Percentiles rank a stretch among this genome's conserved stretches.
Conservation (phyloP, 92 coral and sea anemone genomes). For the Parazoanthus atlanticus region DNA sequence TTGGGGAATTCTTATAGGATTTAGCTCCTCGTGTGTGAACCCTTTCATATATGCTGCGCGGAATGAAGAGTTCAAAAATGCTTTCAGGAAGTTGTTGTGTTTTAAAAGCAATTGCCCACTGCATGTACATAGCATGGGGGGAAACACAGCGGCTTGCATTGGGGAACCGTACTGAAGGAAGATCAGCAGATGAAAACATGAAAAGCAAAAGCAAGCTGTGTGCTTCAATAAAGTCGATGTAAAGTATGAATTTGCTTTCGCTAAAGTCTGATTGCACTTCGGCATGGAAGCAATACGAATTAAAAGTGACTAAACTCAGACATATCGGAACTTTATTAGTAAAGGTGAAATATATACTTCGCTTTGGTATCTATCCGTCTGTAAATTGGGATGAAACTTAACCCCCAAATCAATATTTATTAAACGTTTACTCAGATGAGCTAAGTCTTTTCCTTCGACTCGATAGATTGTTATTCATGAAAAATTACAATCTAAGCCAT, state of each 20-base stretch:
- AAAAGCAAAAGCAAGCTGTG: too few relatives aligned
- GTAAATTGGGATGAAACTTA: background rate
- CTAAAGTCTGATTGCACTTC: too few relatives aligned
- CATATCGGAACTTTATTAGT: background rate
- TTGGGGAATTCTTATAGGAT: slow-evolving; percentile 26
- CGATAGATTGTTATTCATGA: background rate
- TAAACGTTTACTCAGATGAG: too few relatives aligned
- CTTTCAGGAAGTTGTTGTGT: background rate
- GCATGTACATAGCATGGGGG: background rate
- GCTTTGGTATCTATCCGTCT: background rate
- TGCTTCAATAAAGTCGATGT: background rate
- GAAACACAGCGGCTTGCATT: background rate
- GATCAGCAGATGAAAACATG: background rate
- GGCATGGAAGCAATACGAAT: too few relatives aligned
- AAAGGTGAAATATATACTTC: too few relatives aligned
- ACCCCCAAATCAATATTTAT: too few relatives aligned
- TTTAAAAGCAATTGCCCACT: background rate
- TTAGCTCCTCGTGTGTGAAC: slow-evolving; percentile 16
- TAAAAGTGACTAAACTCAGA: too few relatives aligned
- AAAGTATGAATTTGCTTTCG: too few relatives aligned
- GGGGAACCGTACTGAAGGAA: background rate
- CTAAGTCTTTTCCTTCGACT: too few relatives aligned
- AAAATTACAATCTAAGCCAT: background rate
- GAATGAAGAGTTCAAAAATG: slow-evolving; percentile 26
- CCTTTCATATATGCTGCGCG: slow-evolving; percentile 31